phyloP scores from a whole-genome alignment of 1,140 invertebrate genomes.

The Colletes gigas region DNA sequence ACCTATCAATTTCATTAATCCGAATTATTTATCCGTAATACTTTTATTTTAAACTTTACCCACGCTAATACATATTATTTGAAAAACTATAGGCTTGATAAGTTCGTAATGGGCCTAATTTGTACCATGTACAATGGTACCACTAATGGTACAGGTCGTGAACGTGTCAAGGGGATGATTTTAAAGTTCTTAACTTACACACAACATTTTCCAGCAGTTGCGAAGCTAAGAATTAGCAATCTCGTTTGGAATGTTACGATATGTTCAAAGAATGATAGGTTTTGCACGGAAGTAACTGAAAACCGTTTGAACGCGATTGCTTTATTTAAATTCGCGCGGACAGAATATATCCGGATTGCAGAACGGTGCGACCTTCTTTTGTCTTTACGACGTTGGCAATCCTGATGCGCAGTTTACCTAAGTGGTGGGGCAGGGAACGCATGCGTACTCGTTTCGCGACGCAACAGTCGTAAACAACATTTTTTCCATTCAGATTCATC shows the following conservation, averaged over 20 bases:
- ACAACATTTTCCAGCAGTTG: neutral
- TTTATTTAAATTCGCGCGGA: constrained; percentile 12
- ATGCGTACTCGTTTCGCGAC: constrained; percentile 64
- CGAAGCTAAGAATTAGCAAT: neutral
- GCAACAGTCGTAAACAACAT: constrained; percentile 73
- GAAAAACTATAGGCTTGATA: too few relatives aligned
- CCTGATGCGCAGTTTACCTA: constrained; percentile 23
- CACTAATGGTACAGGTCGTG: too few relatives aligned
- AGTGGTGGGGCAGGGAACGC: constrained; percentile 45
- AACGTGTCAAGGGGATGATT: neutral
- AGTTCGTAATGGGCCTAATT: too few relatives aligned
- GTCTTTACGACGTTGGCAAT: constrained; percentile 7
- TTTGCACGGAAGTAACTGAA: neutral
- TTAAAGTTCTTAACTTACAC: neutral
- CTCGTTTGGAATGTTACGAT: neutral
- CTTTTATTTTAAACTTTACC: too few relatives aligned
- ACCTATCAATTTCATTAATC: constrained; percentile 5
- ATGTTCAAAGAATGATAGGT: neutral
- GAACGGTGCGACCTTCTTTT: neutral
- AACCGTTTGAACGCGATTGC: neutral
- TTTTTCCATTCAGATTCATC: constrained; percentile 66
- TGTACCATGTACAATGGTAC: too few relatives aligned
- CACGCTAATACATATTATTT: too few relatives aligned
- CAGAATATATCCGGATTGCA: neutral
- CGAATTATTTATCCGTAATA: neutral